Base-by-base conservation (phyloP, 92 coral and sea anemone species). In the Paramuricea clavata region DNA sequence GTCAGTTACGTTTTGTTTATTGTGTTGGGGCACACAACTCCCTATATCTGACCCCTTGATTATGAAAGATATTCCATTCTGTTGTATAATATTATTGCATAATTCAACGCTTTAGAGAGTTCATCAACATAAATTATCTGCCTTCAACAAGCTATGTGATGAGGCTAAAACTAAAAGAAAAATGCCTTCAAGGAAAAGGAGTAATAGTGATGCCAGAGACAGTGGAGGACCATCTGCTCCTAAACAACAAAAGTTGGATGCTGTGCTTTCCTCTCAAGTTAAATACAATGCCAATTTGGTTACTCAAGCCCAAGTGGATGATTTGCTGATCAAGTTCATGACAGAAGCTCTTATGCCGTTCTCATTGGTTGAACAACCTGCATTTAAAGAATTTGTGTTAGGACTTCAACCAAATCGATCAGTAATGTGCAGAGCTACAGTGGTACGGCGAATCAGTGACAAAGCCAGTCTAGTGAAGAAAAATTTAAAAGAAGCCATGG, bases 341-440 rank as follows among this genome's bases (percentile, higher is more conserved):
- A 72, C 52, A 0, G 78, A 72, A 39, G 52, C 44, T 33, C 78
- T 74, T 74, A 74, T 74, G 79, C 79, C 60, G 8, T 74, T 74
- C 31, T 36, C 79, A 17, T 39, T 74, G 33, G 79, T 41, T 0
- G 79, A 74, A 19, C 79, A 36, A 22, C 33, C 79, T 74, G 79
- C 79, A 17, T 74, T 74, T 43, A 74, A 39, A 74, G 59, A 36
- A n/a, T 74, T 74, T 5, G 59, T 74, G 0, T 28, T 27, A 41
- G 79, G 79, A 7, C 79, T 74, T 74, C 79, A 74, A 32, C 79
- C 79, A 10, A 74, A 74, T 39, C 79, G 79, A 11, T 41, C 79
- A 33, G 57, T 74, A 0, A 74, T 74, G 79, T 74, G 79, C 60
- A 36, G 79, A 43, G 57, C 79, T 0, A 74, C 28, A 33, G 2